Conservation (phyloP, 1,140 invertebrate species). For the Physella acuta region DNA sequence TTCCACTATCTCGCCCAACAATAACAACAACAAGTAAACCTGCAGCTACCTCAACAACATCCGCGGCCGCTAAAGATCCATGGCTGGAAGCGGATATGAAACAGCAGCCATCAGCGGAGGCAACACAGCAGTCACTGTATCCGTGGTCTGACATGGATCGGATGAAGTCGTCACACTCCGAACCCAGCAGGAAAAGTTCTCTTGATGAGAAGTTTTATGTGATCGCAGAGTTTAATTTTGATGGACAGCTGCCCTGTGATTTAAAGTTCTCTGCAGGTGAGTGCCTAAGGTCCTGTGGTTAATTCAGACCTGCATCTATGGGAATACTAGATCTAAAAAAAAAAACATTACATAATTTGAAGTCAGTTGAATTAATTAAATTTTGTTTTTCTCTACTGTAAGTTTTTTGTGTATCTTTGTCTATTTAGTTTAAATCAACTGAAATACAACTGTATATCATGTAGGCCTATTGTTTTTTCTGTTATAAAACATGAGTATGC, state of each 20-base stretch:
- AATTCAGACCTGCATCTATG: not conserved
- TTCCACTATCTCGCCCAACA: too few species aligned
- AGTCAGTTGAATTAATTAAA: not conserved
- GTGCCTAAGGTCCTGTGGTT: not conserved
- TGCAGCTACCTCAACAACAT: not conserved
- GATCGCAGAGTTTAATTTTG: conserved; percentile 31
- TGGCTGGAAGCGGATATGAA: too few species aligned
- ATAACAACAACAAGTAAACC: not conserved
- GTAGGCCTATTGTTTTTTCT: not conserved
- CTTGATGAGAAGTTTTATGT: conserved; percentile 3
- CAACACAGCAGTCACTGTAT: not conserved
- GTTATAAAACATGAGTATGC: too few species aligned
- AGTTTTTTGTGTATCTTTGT: not conserved
- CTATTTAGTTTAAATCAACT: not conserved
- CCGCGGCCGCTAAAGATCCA: too few species aligned
- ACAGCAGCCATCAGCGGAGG: not conserved
- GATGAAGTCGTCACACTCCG: not conserved
- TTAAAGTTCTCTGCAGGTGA: conserved; percentile 39
- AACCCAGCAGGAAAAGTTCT: not conserved
- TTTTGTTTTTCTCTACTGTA: not conserved
- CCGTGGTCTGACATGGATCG: conserved; percentile 3
- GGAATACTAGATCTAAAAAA: too few species aligned
- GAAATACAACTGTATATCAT: not conserved
- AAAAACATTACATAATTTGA: too few species aligned
- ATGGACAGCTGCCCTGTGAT: conserved; percentile 38